A percentile compares a stretch with the other conserved stretches of the same genome.
Conservation (phyloP, 1,140 invertebrate species). For the Hormaphis cornu region DNA sequence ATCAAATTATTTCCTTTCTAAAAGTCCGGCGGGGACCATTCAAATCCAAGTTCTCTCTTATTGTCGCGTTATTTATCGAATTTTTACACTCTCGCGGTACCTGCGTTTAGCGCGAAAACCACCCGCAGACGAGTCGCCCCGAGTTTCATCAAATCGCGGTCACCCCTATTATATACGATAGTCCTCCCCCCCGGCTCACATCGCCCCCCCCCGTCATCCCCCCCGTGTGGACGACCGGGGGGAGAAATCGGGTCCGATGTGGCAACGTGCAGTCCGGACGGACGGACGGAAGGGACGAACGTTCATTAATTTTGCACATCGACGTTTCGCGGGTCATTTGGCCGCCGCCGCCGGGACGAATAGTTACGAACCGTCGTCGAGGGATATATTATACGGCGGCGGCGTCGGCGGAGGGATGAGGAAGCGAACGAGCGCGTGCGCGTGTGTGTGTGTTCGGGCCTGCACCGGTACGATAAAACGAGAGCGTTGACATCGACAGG, state of each 20-base stretch:
- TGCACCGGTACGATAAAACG: constrained; percentile 27
- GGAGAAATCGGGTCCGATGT: neutral
- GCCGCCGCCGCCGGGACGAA: neutral
- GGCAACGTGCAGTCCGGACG: too few species aligned
- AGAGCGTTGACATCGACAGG: neutral
- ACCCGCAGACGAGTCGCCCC: too few species aligned
- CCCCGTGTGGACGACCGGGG: neutral
- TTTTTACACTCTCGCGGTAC: too few species aligned
- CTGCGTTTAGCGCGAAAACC: too few species aligned
- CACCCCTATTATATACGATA: too few species aligned
- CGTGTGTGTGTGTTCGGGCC: neutral
- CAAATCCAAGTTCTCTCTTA: too few species aligned
- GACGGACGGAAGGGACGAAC: neutral
- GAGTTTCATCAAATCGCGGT: too few species aligned
- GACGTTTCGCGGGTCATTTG: constrained; percentile 29
- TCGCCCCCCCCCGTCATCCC: too few species aligned
- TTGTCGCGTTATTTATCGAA: too few species aligned
- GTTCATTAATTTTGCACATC: constrained; percentile 23
- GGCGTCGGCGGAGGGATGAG: neutral
- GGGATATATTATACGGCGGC: too few species aligned
- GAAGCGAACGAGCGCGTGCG: neutral
- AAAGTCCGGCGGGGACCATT: too few species aligned
- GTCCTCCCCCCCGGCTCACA: neutral
- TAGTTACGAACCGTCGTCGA: neutral
- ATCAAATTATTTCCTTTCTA: too few species aligned